A percentile compares a stretch with the other conserved stretches of the same genome.
These are phyloP conservation scores for Aphelenchoides fujianensis DNA, from an alignment of 1,140 invertebrate genomes.

Conservation along the genomic window DNA sequence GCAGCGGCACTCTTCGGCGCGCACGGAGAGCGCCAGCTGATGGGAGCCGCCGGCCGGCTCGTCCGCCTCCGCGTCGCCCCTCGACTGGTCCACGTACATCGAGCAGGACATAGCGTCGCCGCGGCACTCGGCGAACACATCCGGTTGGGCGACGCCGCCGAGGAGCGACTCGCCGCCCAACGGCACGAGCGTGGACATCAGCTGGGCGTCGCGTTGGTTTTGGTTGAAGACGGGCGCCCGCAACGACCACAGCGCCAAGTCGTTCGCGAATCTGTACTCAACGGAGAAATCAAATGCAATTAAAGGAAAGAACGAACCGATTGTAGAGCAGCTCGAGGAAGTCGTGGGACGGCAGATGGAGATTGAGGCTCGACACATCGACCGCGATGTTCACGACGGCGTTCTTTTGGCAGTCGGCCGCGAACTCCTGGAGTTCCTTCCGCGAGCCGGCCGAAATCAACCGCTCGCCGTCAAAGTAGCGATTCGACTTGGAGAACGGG, in stretches of 20 bases:
- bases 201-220: conserved; percentile 24
- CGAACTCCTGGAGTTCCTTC: conserved; percentile 40
- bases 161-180: conserved; percentile 6
- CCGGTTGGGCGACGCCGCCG: background rate
- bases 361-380: conserved; percentile 33
- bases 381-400: conserved; percentile 38
- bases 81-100: background rate
- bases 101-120: background rate
- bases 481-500: conserved; percentile 32
- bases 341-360: conserved; percentile 38
- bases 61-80: conserved; percentile 12
- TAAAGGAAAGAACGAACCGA: too few relatives aligned
- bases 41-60: conserved; percentile 22
- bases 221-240: conserved; percentile 31
- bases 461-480: conserved; percentile 29
- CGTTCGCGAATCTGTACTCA: conserved; percentile 48
- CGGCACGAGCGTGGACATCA: conserved; percentile 22
- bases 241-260: conserved; percentile 48
- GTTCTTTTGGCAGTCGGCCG: conserved; percentile 23
- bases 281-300: background rate
- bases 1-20: conserved; percentile 25
- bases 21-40: conserved; percentile 27
- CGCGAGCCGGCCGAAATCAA: conserved; percentile 32
- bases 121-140: background rate
- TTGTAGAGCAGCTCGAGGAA: conserved; percentile 52